A percentile compares a stretch with the other conserved stretches of the same genome.
Conservation (phyloP, 2,797 vertebrate genomes). For the Danio aesculapii region DNA sequence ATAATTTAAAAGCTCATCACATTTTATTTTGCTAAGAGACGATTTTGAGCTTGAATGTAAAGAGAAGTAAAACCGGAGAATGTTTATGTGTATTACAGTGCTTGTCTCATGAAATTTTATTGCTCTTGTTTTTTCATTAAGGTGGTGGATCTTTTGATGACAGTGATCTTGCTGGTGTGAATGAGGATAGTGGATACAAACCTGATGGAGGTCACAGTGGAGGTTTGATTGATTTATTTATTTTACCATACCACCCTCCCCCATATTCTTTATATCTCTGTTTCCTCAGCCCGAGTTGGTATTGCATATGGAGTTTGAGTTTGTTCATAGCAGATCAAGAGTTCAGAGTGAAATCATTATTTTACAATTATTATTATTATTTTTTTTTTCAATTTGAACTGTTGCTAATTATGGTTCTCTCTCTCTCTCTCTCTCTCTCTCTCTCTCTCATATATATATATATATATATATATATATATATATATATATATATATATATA, state of each 20-base stretch:
- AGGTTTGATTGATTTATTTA: constrained; percentile 30
- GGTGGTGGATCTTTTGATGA: constrained; percentile 40
- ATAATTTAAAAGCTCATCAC: background rate
- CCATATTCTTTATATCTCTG: background rate
- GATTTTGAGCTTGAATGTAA: background rate
- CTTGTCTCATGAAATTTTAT: background rate
- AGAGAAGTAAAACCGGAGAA: no score
- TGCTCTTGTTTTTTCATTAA: background rate
- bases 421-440: no score
- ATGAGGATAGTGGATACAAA: constrained; percentile 1
- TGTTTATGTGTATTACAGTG: background rate
- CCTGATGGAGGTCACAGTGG: constrained; percentile 40
- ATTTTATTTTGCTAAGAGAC: background rate
- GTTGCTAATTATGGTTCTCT: no score
- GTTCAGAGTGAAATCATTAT: constrained; percentile 18
- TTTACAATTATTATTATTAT: no score
- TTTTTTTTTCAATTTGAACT: no score
- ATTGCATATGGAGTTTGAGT: background rate
- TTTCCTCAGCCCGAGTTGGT: background rate
- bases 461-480: no score
- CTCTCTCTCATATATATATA: no score
- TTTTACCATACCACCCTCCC: background rate
- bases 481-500: no score
- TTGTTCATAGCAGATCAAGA: background rate
- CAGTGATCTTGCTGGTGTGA: constrained; percentile 1